Evolutionary conservation across 2,888 invertebrate genomes (phyloP).

Genomic region (Mimumesa dahlbomi): DNA sequence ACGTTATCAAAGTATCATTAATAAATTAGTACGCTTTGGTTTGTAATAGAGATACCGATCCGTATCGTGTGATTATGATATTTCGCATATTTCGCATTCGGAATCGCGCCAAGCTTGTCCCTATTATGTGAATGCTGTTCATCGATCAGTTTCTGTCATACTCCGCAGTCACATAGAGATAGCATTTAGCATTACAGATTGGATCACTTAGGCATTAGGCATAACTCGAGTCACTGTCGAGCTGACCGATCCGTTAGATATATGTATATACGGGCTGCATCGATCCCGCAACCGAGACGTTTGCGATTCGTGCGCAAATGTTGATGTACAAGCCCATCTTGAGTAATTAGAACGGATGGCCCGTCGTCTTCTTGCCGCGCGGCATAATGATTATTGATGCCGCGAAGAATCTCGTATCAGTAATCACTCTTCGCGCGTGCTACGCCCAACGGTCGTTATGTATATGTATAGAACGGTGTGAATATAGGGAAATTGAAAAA

Average conservation of each 20-base stretch:
- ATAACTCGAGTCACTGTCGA: slow-evolving; percentile 39
- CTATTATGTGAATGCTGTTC: not conserved
- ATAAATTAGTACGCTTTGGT: no score
- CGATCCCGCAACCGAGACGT: slow-evolving; percentile 22
- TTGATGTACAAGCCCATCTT: slow-evolving; percentile 50
- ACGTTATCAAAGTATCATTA: no score
- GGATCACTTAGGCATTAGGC: slow-evolving; percentile 44
- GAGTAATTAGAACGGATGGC: slow-evolving; percentile 60
- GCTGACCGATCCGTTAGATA: slow-evolving; percentile 27
- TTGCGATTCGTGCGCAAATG: slow-evolving; percentile 38
- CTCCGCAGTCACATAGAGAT: slow-evolving; percentile 7
- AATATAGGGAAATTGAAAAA: no score
- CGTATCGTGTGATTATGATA: no score
- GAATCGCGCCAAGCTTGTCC: no score
- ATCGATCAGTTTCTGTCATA: slow-evolving; percentile 24
- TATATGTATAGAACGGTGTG: no score
- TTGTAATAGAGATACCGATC: no score
- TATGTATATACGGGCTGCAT: slow-evolving; percentile 21
- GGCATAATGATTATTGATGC: slow-evolving; percentile 46
- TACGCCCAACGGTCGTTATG: not conserved
- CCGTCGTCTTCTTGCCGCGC: slow-evolving; percentile 43
- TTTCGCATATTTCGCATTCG: no score
- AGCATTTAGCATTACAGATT: slow-evolving; percentile 45
- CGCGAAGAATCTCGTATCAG: slow-evolving; percentile 4
- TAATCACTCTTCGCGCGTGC: not conserved